Base-by-base conservation (phyloP, 2,797 vertebrate genomes). In the Darevskia mixta region DNA sequence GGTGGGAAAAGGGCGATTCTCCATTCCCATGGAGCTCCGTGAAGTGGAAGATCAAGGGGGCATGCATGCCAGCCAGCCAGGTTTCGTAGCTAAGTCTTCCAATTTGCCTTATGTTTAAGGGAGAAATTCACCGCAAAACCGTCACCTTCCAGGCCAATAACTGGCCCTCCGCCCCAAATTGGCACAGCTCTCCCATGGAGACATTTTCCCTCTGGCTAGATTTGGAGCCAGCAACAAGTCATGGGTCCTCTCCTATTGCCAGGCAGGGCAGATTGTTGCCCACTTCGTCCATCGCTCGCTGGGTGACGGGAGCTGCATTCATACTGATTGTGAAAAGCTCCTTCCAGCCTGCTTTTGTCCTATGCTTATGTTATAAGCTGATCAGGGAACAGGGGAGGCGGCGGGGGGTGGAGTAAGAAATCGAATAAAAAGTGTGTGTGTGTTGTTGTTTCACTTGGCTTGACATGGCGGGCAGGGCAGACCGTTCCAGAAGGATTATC, bases 401-500 rank as follows among this genome's bases (percentile, higher is more conserved):
- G 76, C 23, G 13, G 27, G 20, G 29, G 58, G 41, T n/a, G 27
- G 29, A 35, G 45, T 45, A 5, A 55, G 45, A 15, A 32, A 66
- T 20, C 10, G 1, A n/a, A 13, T 29, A n/a, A 71, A 71, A n/a
- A 13, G 69, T 13, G 25, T 25, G 35, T 27, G 25, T 41, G 38
- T 41, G 38, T 55, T 45, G 29, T 13, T 25, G 41, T 85, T 43
- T 76, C 27, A 79, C 38, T 72, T 27, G 85, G 20, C 67, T 86
- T 72, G 80, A 73, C 9, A 5, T 67, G 23, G 55, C 1, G 1
- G 55, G 66, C 66, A 18, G 81, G 9, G 32, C 4, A 17, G 66
- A 43, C 66, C 7, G 35, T 86, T 83, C 80, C 79, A 58, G 83
- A 69, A 32, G 58, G 80, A 86, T 89, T 86, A 86, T 86, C 75